Base-by-base conservation (phyloP, 2,113 vertebrate genomes). In the Heloderma charlesbogerti region DNA sequence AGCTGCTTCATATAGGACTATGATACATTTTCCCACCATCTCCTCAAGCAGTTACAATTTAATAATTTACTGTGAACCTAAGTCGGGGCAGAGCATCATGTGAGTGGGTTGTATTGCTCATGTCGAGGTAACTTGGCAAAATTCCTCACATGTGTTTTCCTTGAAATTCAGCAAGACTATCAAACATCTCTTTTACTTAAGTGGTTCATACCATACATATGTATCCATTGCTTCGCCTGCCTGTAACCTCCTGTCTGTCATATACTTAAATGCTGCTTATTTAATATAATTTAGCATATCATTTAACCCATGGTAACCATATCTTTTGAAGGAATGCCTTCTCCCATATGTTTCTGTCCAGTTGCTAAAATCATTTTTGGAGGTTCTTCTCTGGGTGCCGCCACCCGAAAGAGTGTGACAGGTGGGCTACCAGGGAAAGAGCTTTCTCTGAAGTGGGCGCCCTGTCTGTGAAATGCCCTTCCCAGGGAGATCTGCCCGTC, bases 121-220 rank as follows among this genome's bases (percentile, higher is more conserved):
- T 74, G 83, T 88, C 18, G 60, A 45, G 22, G 20, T 67, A 84
- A n/a, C 83, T 6, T 80, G 87, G 86, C 84, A 94, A 71, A 93
- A 74, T 89, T 91, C n/a, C 0, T 48, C 90, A 80, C 6, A 74
- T 3, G 20, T 51, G n/a, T 18, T 54, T 54, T 3, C 45, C 45
- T 67, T 27, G 20, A 88, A 81, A 81, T 51, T 25, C 60, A 88
- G 77, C 10, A 51, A 72, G 15, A 37, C 8, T 72, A 29, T 69
- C 22, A 84, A 67, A 69, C 5, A 34, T 45, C 27, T 22, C 31
- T 74, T 74, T 54, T 54, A 74, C 10, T 60, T 40, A 43, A 60
- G 51, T 48, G n/a, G 22, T 40, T 66, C 57, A 43, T 25, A 45
- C 31, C 37, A 51, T 12, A 86, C 45, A 54, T 20, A 60, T 8